Conservation (phyloP, 2,797 vertebrate species). For the Corythornis leucogaster region DNA sequence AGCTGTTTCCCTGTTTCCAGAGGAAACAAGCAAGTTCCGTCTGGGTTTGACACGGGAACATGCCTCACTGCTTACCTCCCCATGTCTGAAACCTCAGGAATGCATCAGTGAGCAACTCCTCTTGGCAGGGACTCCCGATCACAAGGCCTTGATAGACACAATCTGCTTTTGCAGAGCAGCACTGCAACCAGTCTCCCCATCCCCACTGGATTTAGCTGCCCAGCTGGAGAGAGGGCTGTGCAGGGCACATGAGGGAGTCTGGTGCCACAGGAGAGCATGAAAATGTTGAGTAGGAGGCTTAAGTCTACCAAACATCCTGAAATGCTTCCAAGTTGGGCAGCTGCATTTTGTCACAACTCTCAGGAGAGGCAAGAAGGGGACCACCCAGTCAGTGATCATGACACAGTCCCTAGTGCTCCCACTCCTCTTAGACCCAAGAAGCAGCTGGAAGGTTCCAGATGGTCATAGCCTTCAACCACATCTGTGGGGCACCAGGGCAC, state of each 20-base stretch:
- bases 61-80: background rate
- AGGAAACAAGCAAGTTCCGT: conserved; percentile 30
- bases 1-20: background rate
- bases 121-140: background rate
- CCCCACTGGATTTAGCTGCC: background rate
- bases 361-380: background rate
- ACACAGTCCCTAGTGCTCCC: background rate
- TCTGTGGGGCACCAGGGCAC: background rate
- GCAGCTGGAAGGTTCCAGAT: background rate
- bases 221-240: background rate
- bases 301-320: background rate
- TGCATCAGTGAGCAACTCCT: background rate
- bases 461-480: accelerated
- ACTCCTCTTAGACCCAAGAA: background rate
- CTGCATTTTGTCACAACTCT: background rate
- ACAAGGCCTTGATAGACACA: background rate
- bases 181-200: background rate
- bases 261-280: background rate
- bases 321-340: background rate
- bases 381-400: background rate
- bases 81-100: background rate
- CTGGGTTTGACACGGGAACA: background rate
- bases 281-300: background rate
- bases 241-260: background rate
- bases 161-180: background rate